Base-by-base conservation (phyloP, 2,888 invertebrate species). In the Tupiocoris notatus region DNA sequence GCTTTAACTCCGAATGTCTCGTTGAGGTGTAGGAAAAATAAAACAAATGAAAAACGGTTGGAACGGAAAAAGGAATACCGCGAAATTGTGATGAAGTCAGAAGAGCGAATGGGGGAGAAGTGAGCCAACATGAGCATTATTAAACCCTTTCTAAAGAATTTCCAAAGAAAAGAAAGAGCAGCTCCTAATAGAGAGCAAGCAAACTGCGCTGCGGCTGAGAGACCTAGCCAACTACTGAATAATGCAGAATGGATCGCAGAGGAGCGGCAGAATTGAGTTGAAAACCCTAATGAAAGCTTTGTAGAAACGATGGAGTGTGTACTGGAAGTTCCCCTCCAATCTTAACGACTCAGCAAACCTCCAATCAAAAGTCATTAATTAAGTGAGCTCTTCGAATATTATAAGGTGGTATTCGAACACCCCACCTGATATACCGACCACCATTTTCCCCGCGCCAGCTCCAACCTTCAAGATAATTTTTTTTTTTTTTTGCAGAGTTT, bases 291-390 rank as follows among this genome's bases (percentile, higher is more conserved):
- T 70, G 70, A 70, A 70, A 70, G 70, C 70, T 59, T 58, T 24
- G 39, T 12, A 39, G 39, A 39, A 7, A 12, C 6, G 39, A 12
- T 39, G 39, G 39, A 12, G 12, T 39, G 12, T 39, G 12, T 39
- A 39, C 6, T 39, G 39, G 39, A 39, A 39, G 39, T 39, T 39
- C 12, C 39, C 39, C 3, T 39, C 70, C 23, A 25, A 16, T 59
- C 18, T 70, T 70, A 70, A 70, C 54, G 70, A 70, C 61, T 70
- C 70, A 59, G 70, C 70, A 70, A 70, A 70, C 70, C 58, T 25
- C 23, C 70, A 70, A 70, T 70, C 70, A 70, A 70, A 70, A 70
- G 70, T 70, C 70, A 70, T 70, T 59, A 70, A 70, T 70, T 59
- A 70, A 58, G 59, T 61, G 70, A 70, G 59, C 70, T 58, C 70